Conservation (phyloP, 2,888 invertebrate genomes). For the Polydesmus complanatus region DNA sequence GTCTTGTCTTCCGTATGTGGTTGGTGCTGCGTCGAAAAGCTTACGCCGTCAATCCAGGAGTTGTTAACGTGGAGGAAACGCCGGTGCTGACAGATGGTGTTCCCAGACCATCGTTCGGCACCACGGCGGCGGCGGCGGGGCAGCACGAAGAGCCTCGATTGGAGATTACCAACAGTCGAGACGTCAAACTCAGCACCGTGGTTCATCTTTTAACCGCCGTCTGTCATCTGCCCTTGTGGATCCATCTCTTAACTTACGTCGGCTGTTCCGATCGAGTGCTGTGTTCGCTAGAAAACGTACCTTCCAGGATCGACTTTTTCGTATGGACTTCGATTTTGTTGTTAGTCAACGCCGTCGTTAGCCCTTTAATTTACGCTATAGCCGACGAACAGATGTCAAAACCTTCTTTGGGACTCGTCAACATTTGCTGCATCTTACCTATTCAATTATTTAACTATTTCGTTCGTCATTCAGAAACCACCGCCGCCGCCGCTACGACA, state of each 20-base stretch:
- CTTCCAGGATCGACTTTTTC: constrained; percentile 11
- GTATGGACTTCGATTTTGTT: constrained; percentile 18
- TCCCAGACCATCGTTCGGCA: not conserved
- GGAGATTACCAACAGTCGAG: constrained; percentile 4
- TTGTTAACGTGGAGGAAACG: constrained; percentile 11
- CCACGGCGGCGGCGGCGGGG: not conserved
- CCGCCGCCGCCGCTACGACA: too few species aligned
- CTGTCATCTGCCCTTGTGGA: constrained; percentile 17
- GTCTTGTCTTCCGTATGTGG: constrained; percentile 16
- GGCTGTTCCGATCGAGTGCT: constrained; percentile 1
- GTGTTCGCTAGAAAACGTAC: not conserved
- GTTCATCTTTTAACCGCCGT: constrained; percentile 13
- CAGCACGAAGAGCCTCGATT: not conserved
- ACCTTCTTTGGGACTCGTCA: constrained; percentile 14
- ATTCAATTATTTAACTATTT: not conserved
- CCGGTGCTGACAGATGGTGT: constrained; percentile 7
- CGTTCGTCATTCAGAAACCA: too few species aligned
- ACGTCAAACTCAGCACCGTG: constrained; percentile 13
- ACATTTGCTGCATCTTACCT: constrained; percentile 13
- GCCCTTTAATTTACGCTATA: constrained; percentile 18
- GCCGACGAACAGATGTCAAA: constrained; percentile 17
- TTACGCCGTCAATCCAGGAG: constrained; percentile 17
- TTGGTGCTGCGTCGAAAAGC: constrained; percentile 14
- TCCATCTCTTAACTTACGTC: constrained; percentile 15
- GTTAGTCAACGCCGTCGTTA: constrained; percentile 16